These are phyloP conservation scores for Cheirogaleus medius DNA, from an alignment of 2,113 vertebrate genomes.

Conservation along the genomic window DNA sequence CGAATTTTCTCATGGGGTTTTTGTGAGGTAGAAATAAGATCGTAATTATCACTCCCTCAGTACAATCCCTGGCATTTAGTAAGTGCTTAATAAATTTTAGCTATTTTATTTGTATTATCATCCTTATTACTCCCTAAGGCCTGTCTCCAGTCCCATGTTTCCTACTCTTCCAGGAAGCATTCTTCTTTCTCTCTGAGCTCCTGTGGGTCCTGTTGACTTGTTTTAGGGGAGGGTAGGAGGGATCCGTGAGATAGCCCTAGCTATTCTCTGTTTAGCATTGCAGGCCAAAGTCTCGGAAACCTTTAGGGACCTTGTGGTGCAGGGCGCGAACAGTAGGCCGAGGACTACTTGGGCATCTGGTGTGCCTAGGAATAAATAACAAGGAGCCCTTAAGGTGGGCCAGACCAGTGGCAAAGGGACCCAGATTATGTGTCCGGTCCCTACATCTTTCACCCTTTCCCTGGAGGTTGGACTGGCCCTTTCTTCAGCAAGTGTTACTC, in stretches of 20 bases:
- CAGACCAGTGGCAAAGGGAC: neutral
- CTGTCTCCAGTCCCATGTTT: neutral
- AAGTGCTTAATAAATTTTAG: conserved; percentile 62
- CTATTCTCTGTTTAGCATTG: neutral
- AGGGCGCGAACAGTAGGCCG: neutral
- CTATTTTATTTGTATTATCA: conserved; percentile 40
- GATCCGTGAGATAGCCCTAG: neutral
- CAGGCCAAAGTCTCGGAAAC: neutral
- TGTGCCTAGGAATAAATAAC: neutral
- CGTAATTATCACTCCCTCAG: conserved; percentile 16
- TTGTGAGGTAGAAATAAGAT: conserved; percentile 55
- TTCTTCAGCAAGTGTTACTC: neutral
- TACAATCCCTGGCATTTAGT: conserved; percentile 54
- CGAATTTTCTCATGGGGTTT: conserved; percentile 22
- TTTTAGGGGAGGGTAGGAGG: neutral
- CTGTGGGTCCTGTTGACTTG: neutral
- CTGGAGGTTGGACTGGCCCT: neutral
- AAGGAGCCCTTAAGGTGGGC: neutral
- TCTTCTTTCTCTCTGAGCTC: neutral
- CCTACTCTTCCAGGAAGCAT: neutral
- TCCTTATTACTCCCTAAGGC: conserved; percentile 23
- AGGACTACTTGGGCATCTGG: neutral
- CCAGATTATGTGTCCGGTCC: neutral
- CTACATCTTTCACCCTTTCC: neutral
- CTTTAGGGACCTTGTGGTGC: neutral